Conservation (phyloP, 1,140 invertebrate species). For the Trachymyrmex cornetzi region DNA sequence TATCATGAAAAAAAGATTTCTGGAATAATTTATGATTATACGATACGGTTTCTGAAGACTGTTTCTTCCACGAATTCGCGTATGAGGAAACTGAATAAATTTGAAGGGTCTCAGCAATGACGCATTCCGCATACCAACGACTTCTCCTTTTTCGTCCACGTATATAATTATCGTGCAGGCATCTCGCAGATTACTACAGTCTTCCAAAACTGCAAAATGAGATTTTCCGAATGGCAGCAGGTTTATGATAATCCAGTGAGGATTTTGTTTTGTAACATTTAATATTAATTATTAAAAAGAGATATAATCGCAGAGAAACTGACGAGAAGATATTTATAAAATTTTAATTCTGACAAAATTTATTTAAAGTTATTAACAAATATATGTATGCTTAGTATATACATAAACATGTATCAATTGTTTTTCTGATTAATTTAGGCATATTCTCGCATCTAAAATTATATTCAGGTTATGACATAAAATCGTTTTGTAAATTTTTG, state of each 20-base stretch:
- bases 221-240: slow-evolving; percentile 7
- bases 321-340: too few relatives aligned
- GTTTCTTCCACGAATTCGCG: not conserved
- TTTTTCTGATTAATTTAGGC: not conserved
- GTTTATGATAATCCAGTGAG: not conserved
- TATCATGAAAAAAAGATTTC: not conserved
- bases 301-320: too few relatives aligned
- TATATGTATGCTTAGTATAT: not conserved
- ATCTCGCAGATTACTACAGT: not conserved
- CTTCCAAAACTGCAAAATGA: not conserved
- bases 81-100: slow-evolving; percentile 38
- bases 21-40: slow-evolving; percentile 21
- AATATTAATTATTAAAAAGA: not conserved
- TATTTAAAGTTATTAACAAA: too few relatives aligned
- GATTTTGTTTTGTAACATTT: not conserved
- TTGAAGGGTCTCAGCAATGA: slow-evolving; percentile 34
- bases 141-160: slow-evolving; percentile 14
- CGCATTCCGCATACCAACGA: slow-evolving; percentile 17
- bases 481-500: not conserved
- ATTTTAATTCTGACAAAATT: too few relatives aligned
- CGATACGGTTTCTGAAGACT: not conserved
- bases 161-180: slow-evolving; percentile 18
- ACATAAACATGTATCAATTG: not conserved
- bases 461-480: not conserved
- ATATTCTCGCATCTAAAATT: slow-evolving; percentile 31